These are phyloP conservation scores for Sycophaga agraensis DNA, from an alignment of 1,140 invertebrate species.

Conservation along the genomic window DNA sequence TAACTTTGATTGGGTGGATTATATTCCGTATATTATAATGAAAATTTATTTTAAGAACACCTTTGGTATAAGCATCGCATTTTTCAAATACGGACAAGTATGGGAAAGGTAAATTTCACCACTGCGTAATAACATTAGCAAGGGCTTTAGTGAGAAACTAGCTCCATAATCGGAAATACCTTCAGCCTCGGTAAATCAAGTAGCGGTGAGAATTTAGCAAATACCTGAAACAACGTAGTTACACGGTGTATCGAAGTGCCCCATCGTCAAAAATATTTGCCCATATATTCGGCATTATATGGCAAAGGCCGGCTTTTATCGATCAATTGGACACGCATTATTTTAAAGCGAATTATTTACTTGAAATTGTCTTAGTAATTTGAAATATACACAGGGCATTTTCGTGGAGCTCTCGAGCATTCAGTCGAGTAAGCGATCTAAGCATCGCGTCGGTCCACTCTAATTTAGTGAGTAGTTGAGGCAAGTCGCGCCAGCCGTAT, in stretches of 20 bases:
- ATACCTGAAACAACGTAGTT: slow-evolving; percentile 2
- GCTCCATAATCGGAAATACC: slow-evolving; percentile 5
- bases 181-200: slow-evolving; percentile 9
- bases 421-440: no score
- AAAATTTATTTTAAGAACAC: no score
- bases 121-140: neutral
- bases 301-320: neutral
- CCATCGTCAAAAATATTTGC: slow-evolving; percentile 2
- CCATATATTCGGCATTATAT: neutral
- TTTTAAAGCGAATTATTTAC: neutral
- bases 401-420: no score
- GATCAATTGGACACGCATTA: neutral
- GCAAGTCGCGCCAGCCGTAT: neutral
- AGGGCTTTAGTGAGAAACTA: neutral
- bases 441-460: no score
- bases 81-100: no score
- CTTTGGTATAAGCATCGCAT: no score
- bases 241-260: neutral
- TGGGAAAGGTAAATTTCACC: neutral
- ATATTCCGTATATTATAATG: no score
- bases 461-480: neutral
- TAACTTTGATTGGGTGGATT: no score
- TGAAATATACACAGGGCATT: neutral
- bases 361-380: neutral
- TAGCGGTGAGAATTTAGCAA: neutral